Conservation (phyloP, 2,888 invertebrate species). For the Oxytorus armatus region DNA sequence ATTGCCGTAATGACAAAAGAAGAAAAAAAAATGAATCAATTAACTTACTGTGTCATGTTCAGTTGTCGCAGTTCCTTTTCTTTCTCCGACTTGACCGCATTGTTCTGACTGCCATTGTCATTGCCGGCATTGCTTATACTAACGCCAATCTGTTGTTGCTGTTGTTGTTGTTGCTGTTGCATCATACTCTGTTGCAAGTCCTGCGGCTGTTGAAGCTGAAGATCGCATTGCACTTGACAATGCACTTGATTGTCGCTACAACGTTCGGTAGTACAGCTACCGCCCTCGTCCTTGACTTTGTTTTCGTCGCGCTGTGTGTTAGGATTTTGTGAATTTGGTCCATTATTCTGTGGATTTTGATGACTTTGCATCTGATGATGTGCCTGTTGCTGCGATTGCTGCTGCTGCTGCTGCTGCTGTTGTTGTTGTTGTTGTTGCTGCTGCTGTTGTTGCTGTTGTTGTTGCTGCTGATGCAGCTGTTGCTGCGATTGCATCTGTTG, state of each 20-base stretch:
- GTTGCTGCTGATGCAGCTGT: constrained; percentile 84
- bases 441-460: constrained; percentile 82
- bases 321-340: constrained; percentile 80
- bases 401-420: constrained; percentile 77
- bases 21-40: not conserved
- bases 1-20: constrained; percentile 1
- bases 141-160: constrained; percentile 81
- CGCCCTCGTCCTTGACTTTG: constrained; percentile 84
- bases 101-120: constrained; percentile 77
- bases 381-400: constrained; percentile 77
- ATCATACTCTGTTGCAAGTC: constrained; percentile 82
- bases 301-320: constrained; percentile 82
- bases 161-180: constrained; percentile 86
- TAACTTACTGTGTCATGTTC: constrained; percentile 82
- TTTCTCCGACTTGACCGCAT: constrained; percentile 79
- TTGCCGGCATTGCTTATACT: constrained; percentile 77
- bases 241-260: constrained; percentile 83
- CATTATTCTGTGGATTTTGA: constrained; percentile 84
- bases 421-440: constrained; percentile 78
- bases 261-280: constrained; percentile 81
- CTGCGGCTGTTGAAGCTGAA: constrained; percentile 83
- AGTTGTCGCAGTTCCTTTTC: constrained; percentile 82
- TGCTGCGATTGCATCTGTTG: constrained; percentile 79
- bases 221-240: constrained; percentile 84
- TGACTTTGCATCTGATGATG: constrained; percentile 83